Conservation (phyloP, 2,888 invertebrate genomes). For the Phorcus lineatus region DNA sequence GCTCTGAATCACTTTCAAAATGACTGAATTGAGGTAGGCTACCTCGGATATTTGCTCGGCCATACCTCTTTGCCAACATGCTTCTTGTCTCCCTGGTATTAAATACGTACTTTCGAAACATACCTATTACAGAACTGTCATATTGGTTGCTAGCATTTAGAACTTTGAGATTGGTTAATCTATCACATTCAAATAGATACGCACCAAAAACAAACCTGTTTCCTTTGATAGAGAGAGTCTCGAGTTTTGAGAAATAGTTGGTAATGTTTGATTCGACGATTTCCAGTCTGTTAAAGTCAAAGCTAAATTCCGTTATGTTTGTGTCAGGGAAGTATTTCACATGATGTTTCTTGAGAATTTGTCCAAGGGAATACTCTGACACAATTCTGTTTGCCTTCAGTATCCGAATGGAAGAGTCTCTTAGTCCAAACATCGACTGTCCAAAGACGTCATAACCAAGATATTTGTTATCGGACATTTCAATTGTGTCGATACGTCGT, state of each 20-base stretch:
- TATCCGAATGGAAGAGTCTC: no score
- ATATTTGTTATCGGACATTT: not conserved
- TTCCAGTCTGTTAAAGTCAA: not conserved
- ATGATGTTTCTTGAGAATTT: no score
- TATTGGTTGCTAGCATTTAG: not conserved
- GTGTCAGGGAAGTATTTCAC: no score
- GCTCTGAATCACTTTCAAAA: no score
- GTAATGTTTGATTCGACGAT: not conserved
- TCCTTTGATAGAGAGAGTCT: not conserved
- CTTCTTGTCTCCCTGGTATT: no score
- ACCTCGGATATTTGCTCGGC: no score
- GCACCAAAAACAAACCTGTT: not conserved
- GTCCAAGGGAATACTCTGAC: no score
- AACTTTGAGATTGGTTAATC: not conserved
- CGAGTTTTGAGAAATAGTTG: not conserved
- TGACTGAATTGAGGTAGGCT: no score
- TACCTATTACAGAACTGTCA: no score
- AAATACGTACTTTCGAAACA: no score
- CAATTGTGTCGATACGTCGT: not conserved
- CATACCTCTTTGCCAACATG: no score
- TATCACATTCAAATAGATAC: not conserved
- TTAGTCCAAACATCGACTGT: not conserved
- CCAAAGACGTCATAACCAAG: not conserved
- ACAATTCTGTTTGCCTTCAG: not conserved
- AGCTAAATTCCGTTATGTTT: no score